These are phyloP conservation scores for Orthosia gracilis DNA, from an alignment of 2,888 invertebrate species.

Conservation along the genomic window DNA sequence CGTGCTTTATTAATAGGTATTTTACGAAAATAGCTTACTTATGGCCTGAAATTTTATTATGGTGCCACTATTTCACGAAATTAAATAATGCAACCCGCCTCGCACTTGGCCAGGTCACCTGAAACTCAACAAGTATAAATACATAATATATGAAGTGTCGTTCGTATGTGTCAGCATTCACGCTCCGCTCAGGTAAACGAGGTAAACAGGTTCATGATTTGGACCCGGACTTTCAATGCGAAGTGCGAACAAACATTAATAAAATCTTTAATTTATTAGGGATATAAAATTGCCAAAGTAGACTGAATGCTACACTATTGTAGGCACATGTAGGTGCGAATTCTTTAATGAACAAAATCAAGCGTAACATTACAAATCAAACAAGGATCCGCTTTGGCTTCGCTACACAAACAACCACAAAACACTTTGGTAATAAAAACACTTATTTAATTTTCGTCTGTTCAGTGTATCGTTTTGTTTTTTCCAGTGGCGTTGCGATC, in stretches of 20 bases:
- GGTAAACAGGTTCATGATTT: constrained; percentile 51
- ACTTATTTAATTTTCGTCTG: constrained; percentile 25
- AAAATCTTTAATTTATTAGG: constrained; percentile 22
- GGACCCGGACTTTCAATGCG: constrained; percentile 24
- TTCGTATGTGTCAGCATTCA: constrained; percentile 51
- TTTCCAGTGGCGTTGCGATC: constrained; percentile 30
- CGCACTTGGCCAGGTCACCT: constrained; percentile 16
- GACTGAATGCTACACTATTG: background rate
- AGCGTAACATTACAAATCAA: constrained; percentile 18
- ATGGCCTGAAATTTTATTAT: background rate
- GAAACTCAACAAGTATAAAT: constrained; percentile 45
- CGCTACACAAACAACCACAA: constrained; percentile 26
- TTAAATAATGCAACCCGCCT: constrained; percentile 7
- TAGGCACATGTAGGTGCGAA: background rate
- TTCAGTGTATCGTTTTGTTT: constrained; percentile 32
- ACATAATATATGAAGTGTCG: constrained; percentile 40
- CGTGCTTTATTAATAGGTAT: background rate
- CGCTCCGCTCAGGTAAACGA: constrained; percentile 44
- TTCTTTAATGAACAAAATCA: constrained; percentile 6
- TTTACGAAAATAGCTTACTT: background rate
- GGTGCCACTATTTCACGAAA: constrained; percentile 5
- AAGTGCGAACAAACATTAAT: constrained; percentile 17
- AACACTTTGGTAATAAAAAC: constrained; percentile 47
- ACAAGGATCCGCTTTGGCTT: constrained; percentile 13
- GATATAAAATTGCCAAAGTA: constrained; percentile 10